Base-by-base conservation (phyloP, 2,888 invertebrate genomes). In the Aphrophora alni region DNA sequence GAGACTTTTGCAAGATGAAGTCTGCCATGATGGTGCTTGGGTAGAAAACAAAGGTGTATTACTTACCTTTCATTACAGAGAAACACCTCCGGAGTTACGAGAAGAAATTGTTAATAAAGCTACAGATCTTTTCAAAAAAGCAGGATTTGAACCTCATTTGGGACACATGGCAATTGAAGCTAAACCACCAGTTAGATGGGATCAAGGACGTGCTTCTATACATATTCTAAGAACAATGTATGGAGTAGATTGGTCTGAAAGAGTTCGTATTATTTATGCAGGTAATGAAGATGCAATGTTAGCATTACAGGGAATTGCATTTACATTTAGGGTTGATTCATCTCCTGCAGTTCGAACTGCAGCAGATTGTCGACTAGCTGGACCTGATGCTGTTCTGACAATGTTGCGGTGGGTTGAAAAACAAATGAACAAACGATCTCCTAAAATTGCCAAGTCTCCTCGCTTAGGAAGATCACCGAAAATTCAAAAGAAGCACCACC, bases 221-320 rank as follows among this genome's bases (percentile, higher is more conserved):
- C 88, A 89, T 84, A 88, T 89, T 78, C 85, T 89, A 17, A 86
- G 88, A n/a, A 87, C 88, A 0, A 87, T 87, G 72, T 89, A 88
- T 82, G 89, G 89, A 0, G 87, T 88, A 3, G 88, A 89, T 81
- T 89, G 89, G 89, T 87, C 87, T n/a, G 88, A 88, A 76, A 85
- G 88, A 24, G 88, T 88, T 7, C 85, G 87, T 10, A 87, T 89
- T 70, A 87, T 89, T 51, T 89, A 88, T 82, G 88, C 88, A 24
- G 89, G 89, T 3, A 88, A 88, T 83, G 88, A 89, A 84, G 81
- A 88, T 85, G 84, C 88, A 85, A 88, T 89, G 87, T 81, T 86
- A 81, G 87, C 87, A 17, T 83, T 89, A n/a, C 86, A 87, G 81
- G 88, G 89, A 21, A 88, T 89, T 82, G 89, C 89, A 21, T 87